phyloP scores from a whole-genome alignment of 2,113 vertebrate genomes.

The Illadopsis cleaveri region DNA sequence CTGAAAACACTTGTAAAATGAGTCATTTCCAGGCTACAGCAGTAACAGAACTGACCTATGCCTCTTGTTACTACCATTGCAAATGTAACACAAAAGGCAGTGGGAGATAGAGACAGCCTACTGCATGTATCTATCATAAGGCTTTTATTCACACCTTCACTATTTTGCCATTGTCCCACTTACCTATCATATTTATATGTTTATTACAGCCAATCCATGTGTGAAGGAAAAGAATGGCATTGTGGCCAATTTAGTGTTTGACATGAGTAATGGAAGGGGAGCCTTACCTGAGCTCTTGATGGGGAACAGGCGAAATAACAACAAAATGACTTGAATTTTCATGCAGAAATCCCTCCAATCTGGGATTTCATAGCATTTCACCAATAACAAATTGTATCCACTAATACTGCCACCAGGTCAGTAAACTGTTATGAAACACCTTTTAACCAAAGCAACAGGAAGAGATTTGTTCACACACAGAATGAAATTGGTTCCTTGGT shows the following conservation, averaged over 20 bases:
- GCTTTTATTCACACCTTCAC: not conserved
- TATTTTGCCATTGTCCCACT: not conserved
- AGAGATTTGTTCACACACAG: not conserved
- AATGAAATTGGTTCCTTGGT: not conserved
- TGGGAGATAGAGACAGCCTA: not conserved
- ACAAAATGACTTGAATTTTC: not conserved
- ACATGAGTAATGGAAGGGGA: not conserved
- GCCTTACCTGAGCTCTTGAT: not conserved
- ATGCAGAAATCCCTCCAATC: not conserved
- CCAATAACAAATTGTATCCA: not conserved
- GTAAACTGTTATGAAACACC: not conserved
- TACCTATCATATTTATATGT: not conserved
- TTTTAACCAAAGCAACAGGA: not conserved
- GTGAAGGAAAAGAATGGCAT: not conserved
- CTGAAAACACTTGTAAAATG: not conserved
- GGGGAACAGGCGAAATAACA: not conserved
- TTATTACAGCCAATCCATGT: not conserved
- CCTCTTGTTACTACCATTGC: not conserved
- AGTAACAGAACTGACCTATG: not conserved
- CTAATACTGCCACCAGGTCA: not conserved
- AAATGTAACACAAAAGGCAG: not conserved
- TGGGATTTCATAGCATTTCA: not conserved
- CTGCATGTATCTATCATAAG: not conserved
- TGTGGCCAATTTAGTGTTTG: not conserved
- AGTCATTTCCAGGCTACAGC: not conserved